Evolutionary conservation across 1,140 invertebrate species (phyloP), one percentile per base, ranked within the genome.

Genomic region (Mizuhopecten yessoensis): DNA sequence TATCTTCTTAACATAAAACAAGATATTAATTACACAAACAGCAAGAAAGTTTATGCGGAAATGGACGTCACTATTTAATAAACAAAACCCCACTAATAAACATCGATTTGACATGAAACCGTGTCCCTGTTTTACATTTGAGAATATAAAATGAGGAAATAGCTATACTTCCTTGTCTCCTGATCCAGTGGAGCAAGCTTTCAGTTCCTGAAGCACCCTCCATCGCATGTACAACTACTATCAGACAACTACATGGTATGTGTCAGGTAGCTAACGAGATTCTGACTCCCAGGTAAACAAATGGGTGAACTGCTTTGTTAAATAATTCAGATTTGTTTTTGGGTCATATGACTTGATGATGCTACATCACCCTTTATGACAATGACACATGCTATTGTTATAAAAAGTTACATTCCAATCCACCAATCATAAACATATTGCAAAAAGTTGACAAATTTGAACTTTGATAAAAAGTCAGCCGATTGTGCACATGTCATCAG

Each of bases 361-460:
- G 11, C 57, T 75, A 75, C 57, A 75, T 75, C 57, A 75, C 5
- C 57, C 0, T 75, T 75, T 9, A 75, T n/a, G 23, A n/a, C 15
- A 75, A 17, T 29, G 57, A 75, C 57, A 75, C 23, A n/a, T 3
- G n/a, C 57, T 75, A 75, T 75, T 75, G 57, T 75, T 29, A n/a
- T 75, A n/a, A 75, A 75, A 29, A 23, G 17, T 75, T 29, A 75
- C 57, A 75, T 75, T 75, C 57, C 57, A 17, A 17, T n/a, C 57
- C n/a, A 29, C n/a, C n/a, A 1, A 20, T n/a, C 1, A 29, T 75
- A 29, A 9, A 75, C n/a, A n/a, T 75, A 75, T 75, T 75, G 57
- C 57, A 75, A 75, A 75, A 75, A 75, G 57, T 11, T 29, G 23
- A 75, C n/a, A 75, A 75, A 75, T 75, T 75, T 75, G 57, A 75